Evolutionary conservation across 2,888 invertebrate species (phyloP).

Genomic region (Drosophila lacicola): DNA sequence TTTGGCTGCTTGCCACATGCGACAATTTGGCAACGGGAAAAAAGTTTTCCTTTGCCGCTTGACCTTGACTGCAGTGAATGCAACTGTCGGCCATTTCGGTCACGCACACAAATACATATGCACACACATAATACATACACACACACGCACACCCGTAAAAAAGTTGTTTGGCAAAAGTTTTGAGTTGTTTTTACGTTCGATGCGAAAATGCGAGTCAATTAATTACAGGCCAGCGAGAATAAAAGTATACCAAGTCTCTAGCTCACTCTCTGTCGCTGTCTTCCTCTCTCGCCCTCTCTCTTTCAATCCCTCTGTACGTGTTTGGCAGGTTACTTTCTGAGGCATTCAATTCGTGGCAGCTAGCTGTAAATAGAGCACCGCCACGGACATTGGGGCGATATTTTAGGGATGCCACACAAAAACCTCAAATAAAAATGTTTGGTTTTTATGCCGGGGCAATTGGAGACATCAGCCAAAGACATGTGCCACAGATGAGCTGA

Average conservation of each 20-base stretch:
- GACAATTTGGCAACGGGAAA: conserved; percentile 27
- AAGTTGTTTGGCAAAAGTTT: conserved; percentile 58
- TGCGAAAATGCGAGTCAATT: conserved; percentile 73
- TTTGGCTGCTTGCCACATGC: conserved; percentile 51
- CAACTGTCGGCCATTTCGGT: conserved; percentile 48
- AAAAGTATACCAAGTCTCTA: conserved; percentile 12
- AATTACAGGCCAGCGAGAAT: conserved; percentile 64
- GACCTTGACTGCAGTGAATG: conserved; percentile 70
- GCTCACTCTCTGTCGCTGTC: neutral
- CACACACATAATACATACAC: neutral
- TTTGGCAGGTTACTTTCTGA: conserved; percentile 41
- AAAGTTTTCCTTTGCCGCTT: conserved; percentile 34
- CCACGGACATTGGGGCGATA: conserved; percentile 41
- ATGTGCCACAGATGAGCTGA: conserved; percentile 40
- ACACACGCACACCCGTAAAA: conserved; percentile 5
- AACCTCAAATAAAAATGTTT: conserved; percentile 58
- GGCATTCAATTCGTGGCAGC: conserved; percentile 47
- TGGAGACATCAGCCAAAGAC: conserved; percentile 54
- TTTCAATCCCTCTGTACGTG: conserved; percentile 28
- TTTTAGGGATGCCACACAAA: conserved; percentile 52
- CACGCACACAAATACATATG: conserved; percentile 10
- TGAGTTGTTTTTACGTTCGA: conserved; percentile 59
- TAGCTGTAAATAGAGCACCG: conserved; percentile 22
- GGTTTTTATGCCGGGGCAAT: conserved; percentile 59
- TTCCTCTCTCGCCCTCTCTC: neutral